phyloP scores from a whole-genome alignment of 2,113 vertebrate species.

The Nansenia antarctica region DNA sequence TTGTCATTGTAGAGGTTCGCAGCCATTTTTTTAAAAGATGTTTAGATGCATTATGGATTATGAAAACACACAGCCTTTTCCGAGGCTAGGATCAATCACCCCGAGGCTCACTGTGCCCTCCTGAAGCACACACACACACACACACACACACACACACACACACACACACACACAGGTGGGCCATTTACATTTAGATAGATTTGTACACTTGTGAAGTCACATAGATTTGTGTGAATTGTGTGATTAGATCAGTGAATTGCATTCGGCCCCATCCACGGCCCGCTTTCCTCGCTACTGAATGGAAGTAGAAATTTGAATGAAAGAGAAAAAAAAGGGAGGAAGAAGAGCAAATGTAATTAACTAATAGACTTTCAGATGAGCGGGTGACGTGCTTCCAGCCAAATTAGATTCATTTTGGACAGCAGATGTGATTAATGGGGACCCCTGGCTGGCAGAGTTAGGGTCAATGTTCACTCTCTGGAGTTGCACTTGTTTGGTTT shows the following conservation, averaged over 20 bases:
- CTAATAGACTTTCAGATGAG: constrained; percentile 24
- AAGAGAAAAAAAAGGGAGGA: neutral
- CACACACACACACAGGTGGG: constrained; percentile 27
- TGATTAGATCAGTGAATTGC: constrained; percentile 37
- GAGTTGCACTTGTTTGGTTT: neutral
- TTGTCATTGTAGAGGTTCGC: constrained; percentile 30
- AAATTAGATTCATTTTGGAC: neutral
- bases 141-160: neutral
- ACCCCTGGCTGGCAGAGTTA: neutral
- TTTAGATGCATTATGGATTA: constrained; percentile 36
- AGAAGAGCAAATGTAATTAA: constrained; percentile 54
- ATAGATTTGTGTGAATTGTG: too few species aligned
- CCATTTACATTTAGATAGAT: constrained; percentile 64
- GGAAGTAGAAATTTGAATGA: constrained; percentile 17
- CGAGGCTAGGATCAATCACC: neutral
- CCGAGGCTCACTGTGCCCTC: constrained; percentile 9
- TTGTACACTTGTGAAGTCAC: constrained; percentile 36
- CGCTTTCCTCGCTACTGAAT: neutral
- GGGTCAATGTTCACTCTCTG: neutral
- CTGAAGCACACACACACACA: constrained; percentile 7
- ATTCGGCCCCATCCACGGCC: constrained; percentile 4
- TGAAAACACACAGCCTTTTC: constrained; percentile 4
- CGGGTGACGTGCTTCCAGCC: constrained; percentile 27
- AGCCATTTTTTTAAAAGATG: constrained; percentile 30
- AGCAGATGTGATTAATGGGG: neutral